Percentiles rank a stretch among this genome's conserved stretches.
These are phyloP conservation scores for Anolis apletophallus DNA, from an alignment of 2,797 vertebrate genomes.

Conservation along the genomic window DNA sequence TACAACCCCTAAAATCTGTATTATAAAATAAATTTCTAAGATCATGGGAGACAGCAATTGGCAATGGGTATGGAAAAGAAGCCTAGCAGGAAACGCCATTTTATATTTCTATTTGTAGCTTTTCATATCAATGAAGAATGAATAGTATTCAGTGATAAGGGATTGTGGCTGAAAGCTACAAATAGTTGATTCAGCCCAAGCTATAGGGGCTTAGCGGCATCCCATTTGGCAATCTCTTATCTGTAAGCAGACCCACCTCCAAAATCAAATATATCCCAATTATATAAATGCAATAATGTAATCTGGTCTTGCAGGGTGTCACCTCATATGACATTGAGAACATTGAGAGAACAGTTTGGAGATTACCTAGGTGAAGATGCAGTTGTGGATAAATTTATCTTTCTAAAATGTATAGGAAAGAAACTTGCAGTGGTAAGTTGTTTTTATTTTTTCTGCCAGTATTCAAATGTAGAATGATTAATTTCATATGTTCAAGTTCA, in stretches of 20 bases:
- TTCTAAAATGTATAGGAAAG: slow-evolving; percentile 92
- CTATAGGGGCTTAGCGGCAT: not conserved
- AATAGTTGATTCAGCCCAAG: not conserved
- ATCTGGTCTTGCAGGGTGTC: slow-evolving; percentile 84
- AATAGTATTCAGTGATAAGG: not conserved
- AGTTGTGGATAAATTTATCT: slow-evolving; percentile 84
- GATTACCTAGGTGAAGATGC: slow-evolving; percentile 82
- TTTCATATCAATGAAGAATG: not conserved
- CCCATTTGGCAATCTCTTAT: not conserved
- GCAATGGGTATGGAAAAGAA: not conserved
- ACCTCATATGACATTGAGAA: slow-evolving; percentile 86
- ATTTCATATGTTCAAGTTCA: not conserved
- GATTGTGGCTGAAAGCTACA: not conserved
- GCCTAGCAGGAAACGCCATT: not conserved
- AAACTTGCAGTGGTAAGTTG: slow-evolving; percentile 90
- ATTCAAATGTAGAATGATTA: not conserved
- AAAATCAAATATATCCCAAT: slow-evolving; percentile 42
- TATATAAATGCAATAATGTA: slow-evolving; percentile 61
- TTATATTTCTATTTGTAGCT: not conserved
- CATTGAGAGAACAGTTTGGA: slow-evolving; percentile 82
- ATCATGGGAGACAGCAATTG: not conserved
- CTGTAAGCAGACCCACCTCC: slow-evolving; percentile 18
- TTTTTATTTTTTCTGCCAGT: not conserved
- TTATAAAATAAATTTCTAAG: not conserved
- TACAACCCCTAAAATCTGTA: not conserved